A percentile compares a stretch with the other conserved stretches of the same genome.
These are phyloP conservation scores for Myiotriccus ornatus DNA, from an alignment of 2,797 vertebrate species.

Conservation along the genomic window DNA sequence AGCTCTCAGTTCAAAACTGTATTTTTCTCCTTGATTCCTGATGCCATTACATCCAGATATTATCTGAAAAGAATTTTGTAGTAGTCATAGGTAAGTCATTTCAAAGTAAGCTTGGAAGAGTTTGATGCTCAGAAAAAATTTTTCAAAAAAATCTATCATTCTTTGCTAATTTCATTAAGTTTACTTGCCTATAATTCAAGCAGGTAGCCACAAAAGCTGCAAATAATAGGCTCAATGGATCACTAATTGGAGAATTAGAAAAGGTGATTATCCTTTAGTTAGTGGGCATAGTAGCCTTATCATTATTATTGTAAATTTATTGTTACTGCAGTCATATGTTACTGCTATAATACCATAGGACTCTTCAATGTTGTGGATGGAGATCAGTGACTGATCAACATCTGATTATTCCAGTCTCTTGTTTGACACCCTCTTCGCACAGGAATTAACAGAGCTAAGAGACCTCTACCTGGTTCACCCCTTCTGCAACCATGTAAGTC, in stretches of 20 bases:
- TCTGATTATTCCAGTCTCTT: neutral
- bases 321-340: neutral
- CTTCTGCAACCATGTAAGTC: neutral
- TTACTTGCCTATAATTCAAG: neutral
- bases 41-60: neutral
- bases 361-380: neutral
- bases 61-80: neutral
- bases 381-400: neutral
- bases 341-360: neutral
- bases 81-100: rapidly evolving
- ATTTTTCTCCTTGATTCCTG: neutral
- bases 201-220: neutral
- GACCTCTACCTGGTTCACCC: neutral
- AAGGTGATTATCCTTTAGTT: neutral
- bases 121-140: neutral
- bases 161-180: neutral
- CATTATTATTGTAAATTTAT: neutral
- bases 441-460: neutral
- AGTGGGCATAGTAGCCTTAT: neutral
- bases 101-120: neutral
- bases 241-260: neutral
- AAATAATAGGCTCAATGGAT: neutral
- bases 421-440: neutral
- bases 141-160: neutral
- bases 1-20: neutral